A percentile compares a stretch with the other conserved stretches of the same genome.
phyloP scores from a whole-genome alignment of 2,888 invertebrate genomes.

The Drosophila flavopinicola region DNA sequence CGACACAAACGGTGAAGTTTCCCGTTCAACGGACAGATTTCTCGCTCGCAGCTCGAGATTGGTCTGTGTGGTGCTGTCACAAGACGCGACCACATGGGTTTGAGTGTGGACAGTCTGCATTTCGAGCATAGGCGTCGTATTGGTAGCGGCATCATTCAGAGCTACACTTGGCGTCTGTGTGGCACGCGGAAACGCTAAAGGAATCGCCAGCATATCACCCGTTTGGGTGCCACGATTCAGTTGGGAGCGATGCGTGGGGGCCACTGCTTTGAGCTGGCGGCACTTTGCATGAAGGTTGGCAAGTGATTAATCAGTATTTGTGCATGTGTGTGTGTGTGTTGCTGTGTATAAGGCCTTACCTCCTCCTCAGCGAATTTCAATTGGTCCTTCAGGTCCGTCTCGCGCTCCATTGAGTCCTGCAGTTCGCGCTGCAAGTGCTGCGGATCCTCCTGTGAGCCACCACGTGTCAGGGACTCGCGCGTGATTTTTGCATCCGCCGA shows the following conservation, averaged over 20 bases:
- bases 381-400: conserved; percentile 96
- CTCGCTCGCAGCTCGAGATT: conserved; percentile 24
- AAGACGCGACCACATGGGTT: conserved; percentile 3
- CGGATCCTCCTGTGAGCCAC: conserved; percentile 92
- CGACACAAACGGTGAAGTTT: conserved; percentile 68
- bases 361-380: conserved; percentile 96
- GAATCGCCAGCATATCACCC: conserved; percentile 53
- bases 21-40: conserved; percentile 57
- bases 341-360: conserved; percentile 84
- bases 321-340: too few species aligned
- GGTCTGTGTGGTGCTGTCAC: conserved; percentile 41
- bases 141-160: conserved; percentile 40
- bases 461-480: conserved; percentile 90
- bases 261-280: conserved; percentile 41
- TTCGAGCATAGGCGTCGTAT: conserved; percentile 27
- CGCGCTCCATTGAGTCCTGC: conserved; percentile 95
- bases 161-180: conserved; percentile 75
- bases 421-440: conserved; percentile 93
- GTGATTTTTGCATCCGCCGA: conserved; percentile 90
- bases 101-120: conserved; percentile 23
- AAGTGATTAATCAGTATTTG: conserved; percentile 32
- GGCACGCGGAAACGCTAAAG: conserved; percentile 76
- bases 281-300: conserved; percentile 48
- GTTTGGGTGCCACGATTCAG: conserved; percentile 82
- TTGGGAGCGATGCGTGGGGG: conserved; percentile 25